phyloP scores from a whole-genome alignment of 2,797 vertebrate species.

The Tolypeutes matacus region DNA sequence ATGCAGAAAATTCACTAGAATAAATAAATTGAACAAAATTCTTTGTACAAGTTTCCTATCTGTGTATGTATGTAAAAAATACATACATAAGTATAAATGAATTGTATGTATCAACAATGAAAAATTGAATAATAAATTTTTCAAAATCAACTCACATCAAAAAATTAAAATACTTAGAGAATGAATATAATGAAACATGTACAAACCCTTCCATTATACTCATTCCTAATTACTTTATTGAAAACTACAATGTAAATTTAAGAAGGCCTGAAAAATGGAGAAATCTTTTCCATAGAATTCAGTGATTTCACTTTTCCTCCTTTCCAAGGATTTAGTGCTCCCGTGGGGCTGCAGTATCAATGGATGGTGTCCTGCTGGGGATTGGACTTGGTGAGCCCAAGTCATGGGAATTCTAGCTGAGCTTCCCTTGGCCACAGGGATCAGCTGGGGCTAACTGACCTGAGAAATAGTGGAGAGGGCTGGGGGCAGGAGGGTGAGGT shows the following conservation, averaged over 20 bases:
- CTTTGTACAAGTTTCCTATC: background rate
- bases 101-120: background rate
- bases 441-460: too few relatives aligned
- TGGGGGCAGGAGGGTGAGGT: too few relatives aligned
- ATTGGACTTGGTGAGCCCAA: too few relatives aligned
- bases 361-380: too few relatives aligned
- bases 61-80: background rate
- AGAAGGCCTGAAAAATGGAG: too few relatives aligned
- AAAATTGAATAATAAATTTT: background rate
- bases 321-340: background rate
- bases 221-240: background rate
- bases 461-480: too few relatives aligned
- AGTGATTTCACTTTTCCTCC: background rate
- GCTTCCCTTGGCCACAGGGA: too few relatives aligned
- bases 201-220: background rate
- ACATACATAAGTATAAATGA: background rate
- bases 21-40: background rate
- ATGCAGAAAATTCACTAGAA: background rate
- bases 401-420: too few relatives aligned
- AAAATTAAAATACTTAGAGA: background rate
- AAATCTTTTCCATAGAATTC: background rate
- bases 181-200: background rate
- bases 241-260: background rate
- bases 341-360: background rate
- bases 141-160: background rate